A percentile compares a stretch with the other conserved stretches of the same genome.
Evolutionary conservation across 2,888 invertebrate genomes (phyloP).

Genomic region (Cordilura impudica): DNA sequence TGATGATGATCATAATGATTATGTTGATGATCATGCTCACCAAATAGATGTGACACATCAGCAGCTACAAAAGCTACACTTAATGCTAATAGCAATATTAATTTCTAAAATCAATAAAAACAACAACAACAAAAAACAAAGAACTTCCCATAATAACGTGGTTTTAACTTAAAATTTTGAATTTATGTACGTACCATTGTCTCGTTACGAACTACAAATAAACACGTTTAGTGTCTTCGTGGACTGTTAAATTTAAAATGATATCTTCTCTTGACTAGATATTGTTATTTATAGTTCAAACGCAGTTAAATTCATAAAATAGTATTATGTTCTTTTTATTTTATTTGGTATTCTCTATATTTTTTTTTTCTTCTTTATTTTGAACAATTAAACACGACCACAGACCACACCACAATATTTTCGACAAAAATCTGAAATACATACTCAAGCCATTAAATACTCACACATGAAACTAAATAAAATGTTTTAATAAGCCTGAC

Average conservation of each 20-base stretch:
- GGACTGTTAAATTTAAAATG: slow-evolving; percentile 58
- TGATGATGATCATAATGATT: slow-evolving; percentile 60
- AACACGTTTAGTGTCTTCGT: slow-evolving; percentile 28
- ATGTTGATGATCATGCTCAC: slow-evolving; percentile 63
- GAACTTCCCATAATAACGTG: too few relatives aligned
- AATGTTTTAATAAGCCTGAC: neutral
- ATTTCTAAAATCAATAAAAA: slow-evolving; percentile 63
- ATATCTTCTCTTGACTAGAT: slow-evolving; percentile 51
- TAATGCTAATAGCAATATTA: slow-evolving; percentile 65
- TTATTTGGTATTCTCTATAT: slow-evolving; percentile 1
- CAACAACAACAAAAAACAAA: neutral
- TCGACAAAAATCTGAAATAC: neutral
- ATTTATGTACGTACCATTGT: slow-evolving; percentile 16
- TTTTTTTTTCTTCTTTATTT: neutral
- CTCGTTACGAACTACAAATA: too few relatives aligned
- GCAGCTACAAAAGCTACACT: slow-evolving; percentile 65
- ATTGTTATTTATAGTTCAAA: slow-evolving; percentile 63
- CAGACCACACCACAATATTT: slow-evolving; percentile 33
- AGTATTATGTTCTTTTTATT: slow-evolving; percentile 44
- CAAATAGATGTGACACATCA: slow-evolving; percentile 71
- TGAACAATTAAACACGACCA: slow-evolving; percentile 28
- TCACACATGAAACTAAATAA: neutral
- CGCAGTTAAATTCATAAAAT: slow-evolving; percentile 24
- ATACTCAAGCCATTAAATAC: neutral
- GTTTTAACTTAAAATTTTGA: neutral